Conservation (phyloP, 64 coral and sea anemone genomes). For the Astreopora myriophthalma region DNA sequence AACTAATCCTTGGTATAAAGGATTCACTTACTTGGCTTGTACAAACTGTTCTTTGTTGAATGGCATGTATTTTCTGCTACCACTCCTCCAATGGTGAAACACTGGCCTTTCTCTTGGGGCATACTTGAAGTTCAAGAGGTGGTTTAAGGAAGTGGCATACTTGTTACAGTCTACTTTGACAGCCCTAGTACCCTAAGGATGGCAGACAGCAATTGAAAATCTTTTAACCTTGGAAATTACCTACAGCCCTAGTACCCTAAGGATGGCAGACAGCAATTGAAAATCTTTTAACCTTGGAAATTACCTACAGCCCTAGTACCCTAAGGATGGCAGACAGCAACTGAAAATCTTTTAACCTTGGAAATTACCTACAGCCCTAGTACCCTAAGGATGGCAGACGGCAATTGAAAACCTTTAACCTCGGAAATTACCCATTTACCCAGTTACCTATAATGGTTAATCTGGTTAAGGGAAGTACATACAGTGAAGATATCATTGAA, state of each 20-base stretch:
- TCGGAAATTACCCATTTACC: neutral
- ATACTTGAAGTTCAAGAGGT: slow-evolving; percentile 95
- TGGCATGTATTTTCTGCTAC: slow-evolving; percentile 61
- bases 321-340: neutral
- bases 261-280: neutral
- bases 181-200: slow-evolving; percentile 32
- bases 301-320: slow-evolving; percentile 1
- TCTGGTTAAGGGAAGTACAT: no score
- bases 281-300: no score
- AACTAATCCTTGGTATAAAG: neutral
- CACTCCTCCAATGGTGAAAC: slow-evolving; percentile 34
- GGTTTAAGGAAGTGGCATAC: slow-evolving; percentile 80
- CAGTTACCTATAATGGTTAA: neutral
- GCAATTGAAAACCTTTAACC: neutral
- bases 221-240: no score
- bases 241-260: slow-evolving; percentile 48
- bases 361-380: neutral
- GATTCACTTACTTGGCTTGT: slow-evolving; percentile 83
- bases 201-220: no score
- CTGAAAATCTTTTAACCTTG: neutral
- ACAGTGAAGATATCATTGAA: no score
- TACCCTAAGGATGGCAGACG: slow-evolving; percentile 36
- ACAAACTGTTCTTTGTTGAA: slow-evolving; percentile 94
- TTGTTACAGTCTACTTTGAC: slow-evolving; percentile 65
- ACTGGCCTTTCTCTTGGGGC: slow-evolving; percentile 74